A percentile compares a stretch with the other conserved stretches of the same genome.
Conservation (phyloP, 2,113 vertebrate species). For the Terrapene triunguis region DNA sequence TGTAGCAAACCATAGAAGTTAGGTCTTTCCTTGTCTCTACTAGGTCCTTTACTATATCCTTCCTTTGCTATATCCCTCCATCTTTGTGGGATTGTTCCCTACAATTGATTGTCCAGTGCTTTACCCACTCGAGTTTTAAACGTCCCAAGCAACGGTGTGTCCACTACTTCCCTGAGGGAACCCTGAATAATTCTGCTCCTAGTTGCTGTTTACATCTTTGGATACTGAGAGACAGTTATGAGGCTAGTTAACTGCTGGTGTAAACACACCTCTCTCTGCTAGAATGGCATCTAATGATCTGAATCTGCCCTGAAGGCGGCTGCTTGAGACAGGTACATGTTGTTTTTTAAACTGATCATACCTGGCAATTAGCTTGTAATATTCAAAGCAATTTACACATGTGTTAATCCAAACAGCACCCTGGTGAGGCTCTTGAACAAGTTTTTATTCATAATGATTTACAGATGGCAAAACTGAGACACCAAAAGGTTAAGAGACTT, state of each 20-base stretch:
- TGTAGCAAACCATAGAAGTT: background rate
- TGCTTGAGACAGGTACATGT: background rate
- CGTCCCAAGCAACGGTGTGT: background rate
- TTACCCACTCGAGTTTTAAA: background rate
- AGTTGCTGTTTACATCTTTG: accelerated
- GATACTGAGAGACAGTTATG: accelerated
- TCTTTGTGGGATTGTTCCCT: background rate
- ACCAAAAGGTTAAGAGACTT: background rate
- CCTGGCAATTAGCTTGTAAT: accelerated
- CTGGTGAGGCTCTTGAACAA: background rate
- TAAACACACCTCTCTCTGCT: background rate
- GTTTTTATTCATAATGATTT: background rate
- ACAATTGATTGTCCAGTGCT: background rate
- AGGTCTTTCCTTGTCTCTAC: background rate
- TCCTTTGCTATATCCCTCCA: background rate
- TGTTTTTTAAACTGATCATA: accelerated
- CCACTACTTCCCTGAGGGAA: accelerated
- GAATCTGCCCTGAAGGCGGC: accelerated
- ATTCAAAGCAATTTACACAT: background rate
- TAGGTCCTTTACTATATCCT: background rate
- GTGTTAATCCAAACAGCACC: background rate
- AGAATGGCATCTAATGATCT: accelerated
- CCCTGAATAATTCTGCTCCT: accelerated
- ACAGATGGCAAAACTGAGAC: background rate
- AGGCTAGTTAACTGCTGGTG: background rate